phyloP scores from a whole-genome alignment of 2,888 invertebrate species.

The Hanleya hanleyi region DNA sequence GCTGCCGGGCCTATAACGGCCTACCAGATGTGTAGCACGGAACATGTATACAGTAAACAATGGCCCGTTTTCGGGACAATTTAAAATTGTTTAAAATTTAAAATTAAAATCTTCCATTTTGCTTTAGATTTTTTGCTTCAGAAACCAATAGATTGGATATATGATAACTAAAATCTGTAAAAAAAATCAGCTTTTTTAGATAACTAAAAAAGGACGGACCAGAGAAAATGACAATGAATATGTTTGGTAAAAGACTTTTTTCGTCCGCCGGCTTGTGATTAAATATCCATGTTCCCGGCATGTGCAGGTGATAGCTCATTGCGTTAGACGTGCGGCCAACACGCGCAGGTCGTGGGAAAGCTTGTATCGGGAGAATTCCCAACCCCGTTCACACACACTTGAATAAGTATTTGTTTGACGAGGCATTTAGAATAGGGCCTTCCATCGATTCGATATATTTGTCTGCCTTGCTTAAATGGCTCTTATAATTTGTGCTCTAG shows the following conservation, averaged over 20 bases:
- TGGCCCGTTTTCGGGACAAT: too few relatives aligned
- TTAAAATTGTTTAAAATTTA: too few relatives aligned
- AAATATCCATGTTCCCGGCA: constrained; percentile 24
- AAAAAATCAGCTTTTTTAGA: too few relatives aligned
- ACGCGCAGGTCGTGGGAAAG: constrained; percentile 57
- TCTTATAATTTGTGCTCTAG: too few relatives aligned
- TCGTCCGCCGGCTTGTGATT: not conserved
- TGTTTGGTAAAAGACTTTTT: not conserved
- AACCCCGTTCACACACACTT: not conserved
- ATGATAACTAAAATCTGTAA: too few relatives aligned
- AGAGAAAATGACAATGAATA: not conserved
- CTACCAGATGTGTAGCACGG: constrained; percentile 10
- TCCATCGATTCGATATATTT: not conserved
- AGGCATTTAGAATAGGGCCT: not conserved
- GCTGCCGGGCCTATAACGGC: constrained; percentile 12
- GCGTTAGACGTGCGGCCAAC: constrained; percentile 40
- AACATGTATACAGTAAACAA: constrained; percentile 1
- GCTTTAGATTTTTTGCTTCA: too few relatives aligned
- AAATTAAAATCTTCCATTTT: too few relatives aligned
- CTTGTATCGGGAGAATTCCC: constrained; percentile 25
- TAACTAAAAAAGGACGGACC: too few relatives aligned
- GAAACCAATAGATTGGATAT: too few relatives aligned
- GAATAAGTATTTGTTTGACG: not conserved
- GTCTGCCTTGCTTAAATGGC: too few relatives aligned
- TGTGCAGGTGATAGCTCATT: constrained; percentile 19